phyloP scores from a whole-genome alignment of 2,797 vertebrate genomes.

The Lagodon rhomboides region DNA sequence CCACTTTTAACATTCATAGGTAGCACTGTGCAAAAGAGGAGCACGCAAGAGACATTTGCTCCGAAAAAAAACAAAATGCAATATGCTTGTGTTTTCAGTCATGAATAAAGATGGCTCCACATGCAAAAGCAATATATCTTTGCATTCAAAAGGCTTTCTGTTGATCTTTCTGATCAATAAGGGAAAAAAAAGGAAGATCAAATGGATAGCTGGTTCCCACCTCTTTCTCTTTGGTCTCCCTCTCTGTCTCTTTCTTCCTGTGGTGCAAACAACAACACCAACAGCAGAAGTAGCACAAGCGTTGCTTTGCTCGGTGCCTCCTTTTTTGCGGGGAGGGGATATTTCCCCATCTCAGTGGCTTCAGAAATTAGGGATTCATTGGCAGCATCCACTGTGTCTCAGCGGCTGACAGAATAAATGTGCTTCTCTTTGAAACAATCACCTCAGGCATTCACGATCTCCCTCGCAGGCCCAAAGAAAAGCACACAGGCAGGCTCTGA shows the following conservation, averaged over 20 bases:
- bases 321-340: not conserved
- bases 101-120: conserved; percentile 62
- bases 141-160: conserved; percentile 50
- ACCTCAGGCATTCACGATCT: conserved; percentile 52
- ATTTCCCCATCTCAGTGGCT: conserved; percentile 42
- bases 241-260: conserved; percentile 27
- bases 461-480: conserved; percentile 17
- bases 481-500: conserved; percentile 48
- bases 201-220: conserved; percentile 37
- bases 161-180: no score
- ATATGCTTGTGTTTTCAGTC: conserved; percentile 37
- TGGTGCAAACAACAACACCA: conserved; percentile 49
- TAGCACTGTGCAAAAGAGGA: conserved; percentile 24
- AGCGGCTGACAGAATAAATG: conserved; percentile 72
- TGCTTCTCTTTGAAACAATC: conserved; percentile 65
- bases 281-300: conserved; percentile 23
- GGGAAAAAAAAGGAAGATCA: conserved; percentile 51
- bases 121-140: conserved; percentile 47
- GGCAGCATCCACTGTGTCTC: conserved; percentile 62
- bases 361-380: conserved; percentile 72
- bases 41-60: conserved; percentile 32
- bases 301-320: conserved; percentile 27
- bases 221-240: conserved; percentile 44
- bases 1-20: conserved; percentile 50
- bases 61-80: conserved; percentile 13